Evolutionary conservation across 2,113 vertebrate species (phyloP).

Genomic region (Garra rufa): DNA sequence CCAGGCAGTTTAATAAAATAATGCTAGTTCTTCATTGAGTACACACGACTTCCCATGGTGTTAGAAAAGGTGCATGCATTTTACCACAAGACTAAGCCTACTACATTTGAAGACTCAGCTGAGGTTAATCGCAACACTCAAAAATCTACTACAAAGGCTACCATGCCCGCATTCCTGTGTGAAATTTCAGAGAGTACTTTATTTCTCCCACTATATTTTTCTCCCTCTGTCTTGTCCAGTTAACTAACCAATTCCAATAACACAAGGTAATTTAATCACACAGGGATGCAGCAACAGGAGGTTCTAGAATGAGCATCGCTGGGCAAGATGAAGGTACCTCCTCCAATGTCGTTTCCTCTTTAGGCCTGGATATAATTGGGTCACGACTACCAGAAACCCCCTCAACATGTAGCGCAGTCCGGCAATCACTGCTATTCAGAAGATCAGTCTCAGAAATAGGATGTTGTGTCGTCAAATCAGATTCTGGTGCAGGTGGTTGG

Average conservation of each 20-base stretch:
- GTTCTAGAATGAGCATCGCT: neutral
- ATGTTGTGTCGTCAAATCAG: neutral
- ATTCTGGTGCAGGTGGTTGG: slow-evolving; percentile 28
- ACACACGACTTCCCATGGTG: neutral
- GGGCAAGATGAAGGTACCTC: slow-evolving; percentile 76
- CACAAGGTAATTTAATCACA: slow-evolving; percentile 1
- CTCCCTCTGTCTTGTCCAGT: neutral
- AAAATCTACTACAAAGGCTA: neutral
- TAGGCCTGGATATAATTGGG: slow-evolving; percentile 65
- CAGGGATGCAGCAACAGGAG: slow-evolving; percentile 40
- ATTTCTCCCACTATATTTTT: neutral
- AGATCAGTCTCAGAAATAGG: slow-evolving; percentile 1
- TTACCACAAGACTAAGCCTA: neutral
- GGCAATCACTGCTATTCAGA: slow-evolving; percentile 26
- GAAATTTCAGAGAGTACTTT: slow-evolving; percentile 24
- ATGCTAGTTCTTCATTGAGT: neutral
- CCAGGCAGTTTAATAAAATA: neutral
- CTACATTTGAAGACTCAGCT: neutral
- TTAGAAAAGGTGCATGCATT: neutral
- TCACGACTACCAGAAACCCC: slow-evolving; percentile 47
- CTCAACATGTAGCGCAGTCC: slow-evolving; percentile 22
- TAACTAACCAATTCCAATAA: neutral
- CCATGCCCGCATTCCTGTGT: slow-evolving; percentile 52
- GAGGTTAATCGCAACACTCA: neutral
- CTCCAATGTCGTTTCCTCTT: slow-evolving; percentile 77